A percentile compares a stretch with the other conserved stretches of the same genome.
These are phyloP conservation scores for Drosophila hamatofila DNA, from an alignment of 2,888 invertebrate species.

Conservation along the genomic window DNA sequence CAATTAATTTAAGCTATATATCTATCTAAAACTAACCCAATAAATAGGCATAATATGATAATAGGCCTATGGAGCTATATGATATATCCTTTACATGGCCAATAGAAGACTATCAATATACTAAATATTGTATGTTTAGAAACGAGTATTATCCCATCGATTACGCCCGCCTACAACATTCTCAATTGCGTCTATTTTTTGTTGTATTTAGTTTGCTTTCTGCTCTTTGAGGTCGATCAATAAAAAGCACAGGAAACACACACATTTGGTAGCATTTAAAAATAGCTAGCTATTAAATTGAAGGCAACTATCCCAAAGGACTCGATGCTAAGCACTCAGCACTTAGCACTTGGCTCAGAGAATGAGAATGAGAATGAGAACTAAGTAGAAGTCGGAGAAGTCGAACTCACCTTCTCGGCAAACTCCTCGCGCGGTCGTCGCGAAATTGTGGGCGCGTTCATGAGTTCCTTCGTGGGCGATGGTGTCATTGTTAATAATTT, in stretches of 20 bases:
- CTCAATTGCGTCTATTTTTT: not conserved
- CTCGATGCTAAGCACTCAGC: conserved; percentile 16
- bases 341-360: not conserved
- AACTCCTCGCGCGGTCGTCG: conserved; percentile 84
- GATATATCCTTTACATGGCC: too few relatives aligned
- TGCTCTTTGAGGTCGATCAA: conserved; percentile 59
- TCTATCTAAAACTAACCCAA: too few relatives aligned
- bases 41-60: too few relatives aligned
- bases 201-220: conserved; percentile 3
- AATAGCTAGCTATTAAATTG: conserved; percentile 43
- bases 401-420: conserved; percentile 83
- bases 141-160: not conserved
- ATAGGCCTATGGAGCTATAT: too few relatives aligned
- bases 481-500: conserved; percentile 65
- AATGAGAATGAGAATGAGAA: not conserved
- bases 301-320: conserved; percentile 15
- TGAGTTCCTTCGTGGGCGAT: conserved; percentile 83
- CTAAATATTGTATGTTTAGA: not conserved
- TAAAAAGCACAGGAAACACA: conserved; percentile 69
- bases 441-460: conserved; percentile 77
- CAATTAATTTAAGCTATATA: not conserved
- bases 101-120: not conserved
- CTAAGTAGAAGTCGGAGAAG: too few relatives aligned
- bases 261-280: conserved; percentile 51
- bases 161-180: not conserved